These are phyloP conservation scores for Scolopax bukidnonensis DNA, from an alignment of 2,797 vertebrate genomes.

Conservation along the genomic window DNA sequence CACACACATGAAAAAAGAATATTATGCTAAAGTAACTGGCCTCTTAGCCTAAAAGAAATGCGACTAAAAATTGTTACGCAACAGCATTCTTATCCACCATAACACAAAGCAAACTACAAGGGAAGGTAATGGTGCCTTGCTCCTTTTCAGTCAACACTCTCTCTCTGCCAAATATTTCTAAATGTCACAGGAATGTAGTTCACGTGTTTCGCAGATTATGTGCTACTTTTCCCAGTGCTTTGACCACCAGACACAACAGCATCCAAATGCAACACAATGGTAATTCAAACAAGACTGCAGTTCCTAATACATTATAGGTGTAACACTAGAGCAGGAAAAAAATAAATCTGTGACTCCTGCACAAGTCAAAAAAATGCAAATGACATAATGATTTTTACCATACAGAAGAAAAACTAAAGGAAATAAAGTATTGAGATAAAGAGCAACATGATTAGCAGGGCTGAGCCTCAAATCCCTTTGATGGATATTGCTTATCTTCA, in stretches of 20 bases:
- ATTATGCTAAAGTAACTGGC: background rate
- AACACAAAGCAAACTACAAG: constrained; percentile 17
- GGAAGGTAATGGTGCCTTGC: constrained; percentile 47
- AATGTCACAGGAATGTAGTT: constrained; percentile 65
- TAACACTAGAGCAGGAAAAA: background rate
- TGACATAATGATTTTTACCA: background rate
- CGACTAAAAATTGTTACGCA: background rate
- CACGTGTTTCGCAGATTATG: constrained; percentile 68
- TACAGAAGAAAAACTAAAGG: background rate
- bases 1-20: background rate
- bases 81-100: background rate
- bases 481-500: background rate
- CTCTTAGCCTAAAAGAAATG: background rate
- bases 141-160: constrained; percentile 62
- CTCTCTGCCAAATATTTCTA: constrained; percentile 66
- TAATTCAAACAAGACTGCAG: constrained; percentile 32
- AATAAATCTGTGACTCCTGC: background rate
- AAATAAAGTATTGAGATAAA: background rate
- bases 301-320: background rate
- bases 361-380: background rate
- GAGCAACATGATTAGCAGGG: background rate
- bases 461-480: constrained; percentile 8
- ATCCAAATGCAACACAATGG: constrained; percentile 33
- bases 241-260: constrained; percentile 42
- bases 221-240: constrained; percentile 66